Evolutionary conservation across 2,797 vertebrate species (phyloP).

Genomic region (Pantherophis vulpinus): DNA sequence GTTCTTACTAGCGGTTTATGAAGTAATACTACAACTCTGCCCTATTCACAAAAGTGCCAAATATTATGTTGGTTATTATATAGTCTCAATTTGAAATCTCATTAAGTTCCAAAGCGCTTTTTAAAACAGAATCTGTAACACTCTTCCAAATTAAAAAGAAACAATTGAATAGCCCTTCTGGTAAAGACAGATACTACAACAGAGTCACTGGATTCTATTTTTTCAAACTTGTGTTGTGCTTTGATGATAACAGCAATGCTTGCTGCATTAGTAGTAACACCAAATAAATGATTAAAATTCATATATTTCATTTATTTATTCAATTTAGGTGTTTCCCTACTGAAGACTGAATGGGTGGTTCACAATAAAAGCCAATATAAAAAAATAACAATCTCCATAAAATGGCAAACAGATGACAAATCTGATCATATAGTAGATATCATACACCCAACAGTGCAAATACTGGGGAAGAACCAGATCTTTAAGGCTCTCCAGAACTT

Average conservation of each 20-base stretch:
- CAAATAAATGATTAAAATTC: background rate
- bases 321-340: background rate
- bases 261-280: background rate
- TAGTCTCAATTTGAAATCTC: background rate
- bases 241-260: background rate
- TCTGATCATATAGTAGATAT: background rate
- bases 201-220: background rate
- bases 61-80: background rate
- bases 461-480: background rate
- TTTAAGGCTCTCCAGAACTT: background rate
- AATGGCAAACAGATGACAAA: background rate
- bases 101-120: background rate
- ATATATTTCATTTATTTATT: background rate
- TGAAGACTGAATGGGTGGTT: background rate
- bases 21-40: background rate
- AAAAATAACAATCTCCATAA: background rate
- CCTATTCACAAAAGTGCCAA: background rate
- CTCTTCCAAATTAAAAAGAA: background rate
- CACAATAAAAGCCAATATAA: background rate
- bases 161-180: background rate
- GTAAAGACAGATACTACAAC: background rate
- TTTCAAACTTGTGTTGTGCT: background rate
- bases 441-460: background rate
- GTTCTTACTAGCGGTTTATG: background rate
- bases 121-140: background rate